Conservation (phyloP, 2,797 vertebrate species). For the Ptychadena robeensis region DNA sequence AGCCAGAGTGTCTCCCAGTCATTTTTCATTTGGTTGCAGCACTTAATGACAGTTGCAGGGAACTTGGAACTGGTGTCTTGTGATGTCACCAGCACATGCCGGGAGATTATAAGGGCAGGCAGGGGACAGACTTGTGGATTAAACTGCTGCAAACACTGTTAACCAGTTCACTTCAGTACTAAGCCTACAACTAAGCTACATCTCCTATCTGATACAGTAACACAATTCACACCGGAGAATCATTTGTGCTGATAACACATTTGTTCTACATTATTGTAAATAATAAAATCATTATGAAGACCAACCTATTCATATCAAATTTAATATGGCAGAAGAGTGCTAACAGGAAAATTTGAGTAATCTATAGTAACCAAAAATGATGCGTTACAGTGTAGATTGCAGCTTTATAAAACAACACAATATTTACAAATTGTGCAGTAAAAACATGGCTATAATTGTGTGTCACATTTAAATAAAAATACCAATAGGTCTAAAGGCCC, state of each 20-base stretch:
- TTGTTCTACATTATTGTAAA: not conserved
- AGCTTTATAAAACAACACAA: not conserved
- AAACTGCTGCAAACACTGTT: constrained; percentile 69
- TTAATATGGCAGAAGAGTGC: not conserved
- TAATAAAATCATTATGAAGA: too few relatives aligned
- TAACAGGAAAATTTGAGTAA: not conserved
- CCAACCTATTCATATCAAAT: not conserved
- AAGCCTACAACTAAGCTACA: not conserved
- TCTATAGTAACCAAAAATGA: not conserved
- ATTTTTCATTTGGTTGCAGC: constrained; percentile 88
- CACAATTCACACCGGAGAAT: not conserved
- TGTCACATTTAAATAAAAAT: too few relatives aligned
- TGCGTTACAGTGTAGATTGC: too few relatives aligned
- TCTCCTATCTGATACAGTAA: not conserved
- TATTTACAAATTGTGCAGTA: not conserved
- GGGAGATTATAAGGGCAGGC: constrained; percentile 84
- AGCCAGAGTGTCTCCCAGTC: constrained; percentile 87
- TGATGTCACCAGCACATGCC: constrained; percentile 88
- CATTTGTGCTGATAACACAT: too few relatives aligned
- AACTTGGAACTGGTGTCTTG: constrained; percentile 83
- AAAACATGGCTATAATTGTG: too few relatives aligned
- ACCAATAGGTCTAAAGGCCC: too few relatives aligned
- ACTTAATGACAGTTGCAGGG: constrained; percentile 87
- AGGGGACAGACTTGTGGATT: constrained; percentile 84
- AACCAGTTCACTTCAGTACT: constrained; percentile 66